These are phyloP conservation scores for Peromyscus eremicus DNA, from an alignment of 2,797 vertebrate species.

Conservation along the genomic window DNA sequence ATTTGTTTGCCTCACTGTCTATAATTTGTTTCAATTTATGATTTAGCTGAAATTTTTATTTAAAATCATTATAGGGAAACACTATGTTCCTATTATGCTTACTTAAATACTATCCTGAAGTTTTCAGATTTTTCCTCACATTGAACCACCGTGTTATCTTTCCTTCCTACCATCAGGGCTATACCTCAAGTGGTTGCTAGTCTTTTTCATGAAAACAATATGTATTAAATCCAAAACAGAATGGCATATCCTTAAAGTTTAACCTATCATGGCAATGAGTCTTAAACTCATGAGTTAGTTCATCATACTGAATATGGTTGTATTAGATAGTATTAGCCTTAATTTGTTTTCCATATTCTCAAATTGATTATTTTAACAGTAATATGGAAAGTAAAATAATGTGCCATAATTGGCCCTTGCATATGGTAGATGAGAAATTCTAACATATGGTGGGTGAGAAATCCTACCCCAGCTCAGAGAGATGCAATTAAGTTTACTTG, in stretches of 20 bases:
- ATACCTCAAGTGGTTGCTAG: not conserved
- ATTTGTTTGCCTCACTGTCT: not conserved
- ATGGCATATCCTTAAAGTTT: not conserved
- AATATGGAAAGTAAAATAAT: not conserved
- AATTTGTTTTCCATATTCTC: not conserved
- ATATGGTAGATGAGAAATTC: not conserved
- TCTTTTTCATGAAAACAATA: not conserved
- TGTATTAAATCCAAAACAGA: not conserved
- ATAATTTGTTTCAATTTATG: not conserved
- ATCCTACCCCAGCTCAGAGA: not conserved
- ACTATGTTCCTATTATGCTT: not conserved
- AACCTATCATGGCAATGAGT: not conserved
- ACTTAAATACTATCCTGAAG: not conserved
- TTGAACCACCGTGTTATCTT: not conserved
- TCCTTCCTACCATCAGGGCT: not conserved
- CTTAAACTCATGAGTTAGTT: not conserved
- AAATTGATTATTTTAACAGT: conserved; percentile 13
- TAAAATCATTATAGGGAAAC: not conserved
- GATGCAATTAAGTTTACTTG: not conserved
- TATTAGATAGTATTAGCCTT: not conserved
- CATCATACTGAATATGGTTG: not conserved
- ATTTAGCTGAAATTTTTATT: not conserved
- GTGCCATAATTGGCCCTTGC: not conserved
- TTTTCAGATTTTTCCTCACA: not conserved
- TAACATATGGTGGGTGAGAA: not conserved